Evolutionary conservation across 2,888 invertebrate genomes (phyloP).

Genomic region (Thecocarcelia acutangulata): DNA sequence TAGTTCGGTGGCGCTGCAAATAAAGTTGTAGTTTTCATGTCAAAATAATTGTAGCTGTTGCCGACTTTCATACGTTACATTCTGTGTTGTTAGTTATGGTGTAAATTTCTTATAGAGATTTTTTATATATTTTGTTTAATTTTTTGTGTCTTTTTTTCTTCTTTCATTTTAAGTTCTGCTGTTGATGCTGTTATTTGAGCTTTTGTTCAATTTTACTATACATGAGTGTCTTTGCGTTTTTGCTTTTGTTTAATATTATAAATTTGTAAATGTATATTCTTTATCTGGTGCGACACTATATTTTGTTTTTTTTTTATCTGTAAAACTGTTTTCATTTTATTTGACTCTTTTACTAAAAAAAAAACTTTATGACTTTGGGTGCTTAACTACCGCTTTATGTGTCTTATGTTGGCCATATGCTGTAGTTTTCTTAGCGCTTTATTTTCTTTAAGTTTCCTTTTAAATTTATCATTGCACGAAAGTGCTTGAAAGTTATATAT

Average conservation of each 20-base stretch:
- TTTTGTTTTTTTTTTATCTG: not conserved
- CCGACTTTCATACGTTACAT: too few species aligned
- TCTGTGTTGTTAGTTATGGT: too few species aligned
- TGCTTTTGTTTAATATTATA: slow-evolving; percentile 22
- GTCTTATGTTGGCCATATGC: slow-evolving; percentile 55
- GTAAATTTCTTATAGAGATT: too few species aligned
- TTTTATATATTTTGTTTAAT: too few species aligned
- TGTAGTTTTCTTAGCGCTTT: slow-evolving; percentile 23
- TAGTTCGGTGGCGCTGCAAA: too few species aligned
- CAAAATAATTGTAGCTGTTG: too few species aligned
- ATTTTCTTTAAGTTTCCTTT: slow-evolving; percentile 7
- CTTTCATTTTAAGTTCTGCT: not conserved
- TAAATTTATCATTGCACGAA: slow-evolving; percentile 20
- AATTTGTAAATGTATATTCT: not conserved
- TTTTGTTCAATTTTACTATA: not conserved
- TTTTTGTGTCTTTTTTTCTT: too few species aligned
- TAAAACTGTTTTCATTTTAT: slow-evolving; percentile 31
- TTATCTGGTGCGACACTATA: not conserved
- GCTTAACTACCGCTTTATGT: slow-evolving; percentile 66
- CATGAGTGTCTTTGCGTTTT: not conserved
- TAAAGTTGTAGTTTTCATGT: too few species aligned
- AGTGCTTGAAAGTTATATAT: not conserved
- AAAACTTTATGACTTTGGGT: slow-evolving; percentile 64
- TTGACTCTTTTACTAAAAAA: slow-evolving; percentile 39
- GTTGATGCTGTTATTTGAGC: slow-evolving; percentile 2